These are phyloP conservation scores for Pituophis catenifer DNA, from an alignment of 2,113 vertebrate species.

Conservation along the genomic window DNA sequence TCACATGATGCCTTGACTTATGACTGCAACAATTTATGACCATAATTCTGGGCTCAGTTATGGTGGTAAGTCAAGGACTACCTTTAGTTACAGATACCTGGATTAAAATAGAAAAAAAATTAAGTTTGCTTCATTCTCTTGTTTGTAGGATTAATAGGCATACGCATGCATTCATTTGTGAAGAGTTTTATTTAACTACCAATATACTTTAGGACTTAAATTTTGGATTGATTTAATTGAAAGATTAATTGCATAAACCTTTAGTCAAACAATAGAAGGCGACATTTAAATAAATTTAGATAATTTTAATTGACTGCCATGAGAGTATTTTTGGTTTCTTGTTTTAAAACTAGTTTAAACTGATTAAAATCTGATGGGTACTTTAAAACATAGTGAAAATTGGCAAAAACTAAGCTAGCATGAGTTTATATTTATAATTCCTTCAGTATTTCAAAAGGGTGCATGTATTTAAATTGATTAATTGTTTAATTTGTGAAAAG, in stretches of 20 bases:
- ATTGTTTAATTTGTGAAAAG: slow-evolving; percentile 5
- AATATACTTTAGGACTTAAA: background rate
- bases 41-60: background rate
- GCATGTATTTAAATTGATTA: slow-evolving; percentile 13
- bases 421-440: background rate
- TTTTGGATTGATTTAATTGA: background rate
- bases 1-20: background rate
- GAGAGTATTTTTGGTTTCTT: background rate
- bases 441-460: background rate
- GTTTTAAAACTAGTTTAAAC: background rate
- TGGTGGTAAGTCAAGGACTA: background rate
- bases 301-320: background rate
- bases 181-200: background rate
- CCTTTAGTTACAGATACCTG: background rate
- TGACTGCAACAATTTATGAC: background rate
- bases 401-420: background rate
- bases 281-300: background rate
- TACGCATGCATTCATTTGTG: background rate
- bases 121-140: background rate
- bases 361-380: background rate
- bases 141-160: background rate
- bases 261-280: background rate
- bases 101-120: background rate
- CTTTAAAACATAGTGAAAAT: slow-evolving; percentile 1
- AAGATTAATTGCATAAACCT: background rate